A percentile compares a stretch with the other conserved stretches of the same genome.
Evolutionary conservation across 1,140 invertebrate species (phyloP).

Genomic region (Sinonovacula constricta): DNA sequence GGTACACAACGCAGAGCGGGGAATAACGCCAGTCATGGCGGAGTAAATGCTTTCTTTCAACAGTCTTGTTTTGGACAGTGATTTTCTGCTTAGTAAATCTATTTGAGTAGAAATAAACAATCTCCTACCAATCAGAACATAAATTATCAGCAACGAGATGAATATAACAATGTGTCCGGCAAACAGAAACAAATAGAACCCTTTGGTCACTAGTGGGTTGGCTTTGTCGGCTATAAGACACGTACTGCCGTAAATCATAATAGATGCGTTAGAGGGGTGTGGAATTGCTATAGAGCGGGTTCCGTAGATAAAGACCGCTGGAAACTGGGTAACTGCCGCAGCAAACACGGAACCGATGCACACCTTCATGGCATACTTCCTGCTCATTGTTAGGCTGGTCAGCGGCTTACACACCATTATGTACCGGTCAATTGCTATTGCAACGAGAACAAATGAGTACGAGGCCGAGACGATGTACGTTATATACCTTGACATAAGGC

Average conservation of each 20-base stretch:
- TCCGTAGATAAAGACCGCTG: constrained; percentile 23
- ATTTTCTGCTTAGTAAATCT: not conserved
- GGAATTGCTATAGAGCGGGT: constrained; percentile 12
- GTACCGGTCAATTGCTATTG: constrained; percentile 35
- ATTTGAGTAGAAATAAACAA: constrained; percentile 24
- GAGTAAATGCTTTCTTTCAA: constrained; percentile 16
- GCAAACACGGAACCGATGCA: constrained; percentile 12
- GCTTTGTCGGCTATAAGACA: constrained; percentile 28
- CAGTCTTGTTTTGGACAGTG: not conserved
- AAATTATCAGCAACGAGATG: not conserved
- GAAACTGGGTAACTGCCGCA: constrained; percentile 23
- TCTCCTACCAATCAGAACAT: constrained; percentile 10
- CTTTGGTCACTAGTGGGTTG: constrained; percentile 11
- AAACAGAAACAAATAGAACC: constrained; percentile 33
- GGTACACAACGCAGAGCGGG: no score
- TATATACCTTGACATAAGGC: constrained; percentile 12
- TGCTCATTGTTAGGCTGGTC: constrained; percentile 17
- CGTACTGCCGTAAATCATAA: constrained; percentile 10
- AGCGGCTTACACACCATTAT: constrained; percentile 34
- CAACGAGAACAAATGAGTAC: constrained; percentile 36
- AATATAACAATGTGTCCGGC: constrained; percentile 27
- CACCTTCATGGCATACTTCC: constrained; percentile 8
- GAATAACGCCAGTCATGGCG: constrained; percentile 29
- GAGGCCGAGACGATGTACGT: constrained; percentile 30
- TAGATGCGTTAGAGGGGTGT: not conserved